phyloP scores from a whole-genome alignment of 1,140 invertebrate genomes.

The Bradysia coprophila region DNA sequence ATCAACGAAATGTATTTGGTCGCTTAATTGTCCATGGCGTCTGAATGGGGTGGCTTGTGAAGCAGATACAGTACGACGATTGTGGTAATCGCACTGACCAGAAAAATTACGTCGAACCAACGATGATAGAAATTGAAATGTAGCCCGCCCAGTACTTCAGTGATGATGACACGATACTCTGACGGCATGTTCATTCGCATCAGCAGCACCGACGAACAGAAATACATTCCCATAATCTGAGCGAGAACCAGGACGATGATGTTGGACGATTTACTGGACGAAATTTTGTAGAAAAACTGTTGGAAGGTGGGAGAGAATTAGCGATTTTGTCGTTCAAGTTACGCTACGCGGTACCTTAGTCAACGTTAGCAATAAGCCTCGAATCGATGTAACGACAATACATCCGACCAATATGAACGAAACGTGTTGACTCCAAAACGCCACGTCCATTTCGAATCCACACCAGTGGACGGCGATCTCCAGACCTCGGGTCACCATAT shows the following conservation, averaged over 20 bases:
- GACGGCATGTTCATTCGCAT: conserved; percentile 99
- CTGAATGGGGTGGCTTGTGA: conserved; percentile 15
- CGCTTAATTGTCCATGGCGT: too few relatives aligned
- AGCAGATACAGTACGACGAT: conserved; percentile 78
- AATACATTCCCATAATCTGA: conserved; percentile 99
- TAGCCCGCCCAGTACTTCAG: conserved; percentile 90
- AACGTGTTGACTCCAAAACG: conserved; percentile 98
- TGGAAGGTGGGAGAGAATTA: conserved; percentile 18
- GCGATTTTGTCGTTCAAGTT: not conserved
- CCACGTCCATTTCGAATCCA: conserved; percentile 89
- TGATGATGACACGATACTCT: conserved; percentile 94
- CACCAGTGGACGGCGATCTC: conserved; percentile 97
- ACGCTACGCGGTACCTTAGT: conserved; percentile 60
- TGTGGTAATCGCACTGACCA: conserved; percentile 89
- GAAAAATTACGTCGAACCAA: conserved; percentile 99
- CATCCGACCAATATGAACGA: conserved; percentile 95
- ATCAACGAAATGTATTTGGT: too few relatives aligned
- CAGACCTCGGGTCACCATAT: conserved; percentile 91
- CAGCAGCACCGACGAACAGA: conserved; percentile 91
- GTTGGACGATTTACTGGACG: conserved; percentile 98
- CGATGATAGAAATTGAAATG: conserved; percentile 99
- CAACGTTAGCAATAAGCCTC: conserved; percentile 86
- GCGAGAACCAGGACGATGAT: conserved; percentile 93
- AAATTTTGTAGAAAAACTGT: conserved; percentile 99
- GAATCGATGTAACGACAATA: conserved; percentile 94